Evolutionary conservation across 2,113 vertebrate genomes (phyloP).

Genomic region (Peucedramus taeniatus): DNA sequence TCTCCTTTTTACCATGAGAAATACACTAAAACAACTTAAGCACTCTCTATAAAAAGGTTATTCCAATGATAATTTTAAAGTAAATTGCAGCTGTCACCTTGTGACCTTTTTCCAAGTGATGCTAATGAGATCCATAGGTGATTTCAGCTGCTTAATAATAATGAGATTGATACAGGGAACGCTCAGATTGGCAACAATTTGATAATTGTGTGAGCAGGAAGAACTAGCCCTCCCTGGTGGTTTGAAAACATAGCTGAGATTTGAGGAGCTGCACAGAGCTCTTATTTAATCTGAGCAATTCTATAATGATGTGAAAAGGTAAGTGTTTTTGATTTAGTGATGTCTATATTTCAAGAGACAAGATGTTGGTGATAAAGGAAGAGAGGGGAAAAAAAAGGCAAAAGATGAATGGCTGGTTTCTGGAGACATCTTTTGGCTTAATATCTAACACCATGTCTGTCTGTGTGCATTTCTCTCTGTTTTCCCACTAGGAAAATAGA

Average conservation of each 20-base stretch:
- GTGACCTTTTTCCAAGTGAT: neutral
- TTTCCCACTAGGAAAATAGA: constrained; percentile 47
- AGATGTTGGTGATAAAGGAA: constrained; percentile 25
- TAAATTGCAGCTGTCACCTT: neutral
- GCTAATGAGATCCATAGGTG: constrained; percentile 25
- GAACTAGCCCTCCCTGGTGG: constrained; percentile 62
- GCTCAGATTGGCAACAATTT: constrained; percentile 19
- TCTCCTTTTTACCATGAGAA: neutral
- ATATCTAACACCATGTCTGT: neutral
- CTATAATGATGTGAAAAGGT: constrained; percentile 48
- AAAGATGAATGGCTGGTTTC: constrained; percentile 45
- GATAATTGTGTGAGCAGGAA: constrained; percentile 46
- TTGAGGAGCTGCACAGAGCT: constrained; percentile 24
- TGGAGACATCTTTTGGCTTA: constrained; percentile 55
- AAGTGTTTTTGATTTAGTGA: constrained; percentile 51
- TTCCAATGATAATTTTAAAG: neutral
- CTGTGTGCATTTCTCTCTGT: neutral
- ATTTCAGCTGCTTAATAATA: constrained; percentile 27
- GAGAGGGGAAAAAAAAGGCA: neutral
- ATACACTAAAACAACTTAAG: neutral
- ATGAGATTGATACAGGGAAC: constrained; percentile 4
- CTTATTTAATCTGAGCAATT: constrained; percentile 43
- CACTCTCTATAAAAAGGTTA: neutral
- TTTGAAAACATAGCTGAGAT: constrained; percentile 57
- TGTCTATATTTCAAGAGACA: constrained; percentile 49